Conservation (phyloP, 30 jellyfish, hydroid and myxozoan species). For the Aurelia coerulea region DNA sequence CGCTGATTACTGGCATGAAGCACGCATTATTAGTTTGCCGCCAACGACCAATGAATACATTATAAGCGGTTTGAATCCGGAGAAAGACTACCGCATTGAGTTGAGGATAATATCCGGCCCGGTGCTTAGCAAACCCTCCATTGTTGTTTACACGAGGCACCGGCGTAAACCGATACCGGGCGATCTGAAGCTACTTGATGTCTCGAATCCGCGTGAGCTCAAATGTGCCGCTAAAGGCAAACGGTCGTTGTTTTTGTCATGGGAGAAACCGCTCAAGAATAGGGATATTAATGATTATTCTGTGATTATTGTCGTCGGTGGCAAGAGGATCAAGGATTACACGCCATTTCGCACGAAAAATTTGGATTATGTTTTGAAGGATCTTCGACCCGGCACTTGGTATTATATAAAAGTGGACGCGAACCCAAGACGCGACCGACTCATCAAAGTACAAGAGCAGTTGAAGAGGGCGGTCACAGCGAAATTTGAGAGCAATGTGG, state of each 20-base stretch:
- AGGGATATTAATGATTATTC: slow-evolving; percentile 54
- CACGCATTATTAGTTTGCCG: slow-evolving; percentile 16
- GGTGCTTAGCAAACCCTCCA: slow-evolving; percentile 45
- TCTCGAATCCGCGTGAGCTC: slow-evolving; percentile 56
- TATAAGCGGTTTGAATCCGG: slow-evolving; percentile 25
- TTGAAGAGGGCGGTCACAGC: slow-evolving; percentile 22
- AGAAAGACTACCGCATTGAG: slow-evolving; percentile 66
- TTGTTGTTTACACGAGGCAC: slow-evolving; percentile 25
- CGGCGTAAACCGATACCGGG: slow-evolving; percentile 21
- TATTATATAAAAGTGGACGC: slow-evolving; percentile 63
- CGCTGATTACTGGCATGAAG: slow-evolving; percentile 70
- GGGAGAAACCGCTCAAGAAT: slow-evolving; percentile 42
- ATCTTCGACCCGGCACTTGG: slow-evolving; percentile 74
- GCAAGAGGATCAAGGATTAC: slow-evolving; percentile 22
- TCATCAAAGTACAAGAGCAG: slow-evolving; percentile 9
- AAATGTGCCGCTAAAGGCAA: slow-evolving; percentile 61
- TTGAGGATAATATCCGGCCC: slow-evolving; percentile 52
- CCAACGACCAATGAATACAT: slow-evolving; percentile 14
- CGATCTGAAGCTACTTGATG: slow-evolving; percentile 26
- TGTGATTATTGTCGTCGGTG: slow-evolving; percentile 37
- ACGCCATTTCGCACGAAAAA: slow-evolving; percentile 24
- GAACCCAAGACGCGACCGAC: slow-evolving; percentile 38
- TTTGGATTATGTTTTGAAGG: slow-evolving; percentile 31
- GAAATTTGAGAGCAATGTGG: slow-evolving; percentile 48
- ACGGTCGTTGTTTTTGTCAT: slow-evolving; percentile 55